phyloP scores from a whole-genome alignment of 2,888 invertebrate genomes.

The Watsonalla cultraria region DNA sequence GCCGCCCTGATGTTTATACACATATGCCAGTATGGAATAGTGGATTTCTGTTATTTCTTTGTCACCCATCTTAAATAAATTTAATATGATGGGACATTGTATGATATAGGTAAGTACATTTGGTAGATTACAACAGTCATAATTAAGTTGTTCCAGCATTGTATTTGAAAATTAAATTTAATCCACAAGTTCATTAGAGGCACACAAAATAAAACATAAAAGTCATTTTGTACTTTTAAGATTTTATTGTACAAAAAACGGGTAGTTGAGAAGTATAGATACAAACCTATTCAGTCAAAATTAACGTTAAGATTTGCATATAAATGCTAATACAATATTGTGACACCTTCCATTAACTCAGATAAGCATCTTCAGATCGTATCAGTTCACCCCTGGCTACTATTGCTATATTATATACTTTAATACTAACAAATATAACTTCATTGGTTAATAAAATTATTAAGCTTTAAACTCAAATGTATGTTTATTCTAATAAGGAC shows the following conservation, averaged over 20 bases:
- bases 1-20: too few species aligned
- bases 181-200: neutral
- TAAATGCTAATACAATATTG: slow-evolving; percentile 54
- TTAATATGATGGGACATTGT: too few species aligned
- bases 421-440: slow-evolving; percentile 42
- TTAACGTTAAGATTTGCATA: slow-evolving; percentile 55
- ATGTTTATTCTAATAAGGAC: slow-evolving; percentile 41
- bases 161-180: too few species aligned
- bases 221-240: slow-evolving; percentile 39
- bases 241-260: slow-evolving; percentile 70
- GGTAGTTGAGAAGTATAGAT: slow-evolving; percentile 52
- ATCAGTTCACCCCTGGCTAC: slow-evolving; percentile 16
- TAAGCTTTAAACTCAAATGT: slow-evolving; percentile 44
- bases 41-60: too few species aligned
- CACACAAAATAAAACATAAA: neutral
- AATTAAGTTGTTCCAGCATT: too few species aligned
- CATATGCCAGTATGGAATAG: too few species aligned
- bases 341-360: slow-evolving; percentile 31
- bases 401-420: slow-evolving; percentile 27
- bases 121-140: too few species aligned
- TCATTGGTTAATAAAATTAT: slow-evolving; percentile 36
- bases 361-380: slow-evolving; percentile 45
- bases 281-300: slow-evolving; percentile 69
- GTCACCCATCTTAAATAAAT: too few species aligned
- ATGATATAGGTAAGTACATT: too few species aligned